Evolutionary conservation across 2,113 vertebrate genomes (phyloP).

Genomic region (Gadus macrocephalus): DNA sequence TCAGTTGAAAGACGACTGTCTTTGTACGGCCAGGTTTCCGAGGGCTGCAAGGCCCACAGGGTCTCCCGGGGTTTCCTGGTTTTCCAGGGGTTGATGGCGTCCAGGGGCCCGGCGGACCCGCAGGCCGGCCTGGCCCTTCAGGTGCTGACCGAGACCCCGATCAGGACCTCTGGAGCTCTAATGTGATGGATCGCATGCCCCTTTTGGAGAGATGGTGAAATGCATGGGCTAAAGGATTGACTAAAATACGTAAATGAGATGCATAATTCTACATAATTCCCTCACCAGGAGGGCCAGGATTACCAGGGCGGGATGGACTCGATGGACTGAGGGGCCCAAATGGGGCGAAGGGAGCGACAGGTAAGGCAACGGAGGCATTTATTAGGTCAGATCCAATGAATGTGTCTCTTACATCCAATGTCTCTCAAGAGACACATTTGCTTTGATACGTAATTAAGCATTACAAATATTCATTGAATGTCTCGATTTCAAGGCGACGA

Average conservation of each 20-base stretch:
- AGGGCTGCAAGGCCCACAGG: constrained; percentile 36
- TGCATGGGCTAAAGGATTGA: too few relatives aligned
- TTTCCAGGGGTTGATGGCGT: constrained; percentile 34
- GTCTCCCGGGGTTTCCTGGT: constrained; percentile 39
- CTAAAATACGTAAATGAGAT: too few relatives aligned
- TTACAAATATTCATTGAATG: background rate
- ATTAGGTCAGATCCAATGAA: background rate
- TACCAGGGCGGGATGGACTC: constrained; percentile 54
- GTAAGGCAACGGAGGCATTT: constrained; percentile 23
- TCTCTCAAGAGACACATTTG: too few relatives aligned
- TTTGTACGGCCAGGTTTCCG: constrained; percentile 26
- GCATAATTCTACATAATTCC: too few relatives aligned
- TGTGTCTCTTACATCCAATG: background rate
- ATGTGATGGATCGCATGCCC: too few relatives aligned
- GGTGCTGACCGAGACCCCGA: constrained; percentile 24
- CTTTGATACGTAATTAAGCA: background rate
- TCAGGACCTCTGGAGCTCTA: background rate
- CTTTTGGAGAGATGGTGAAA: background rate
- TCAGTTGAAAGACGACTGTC: background rate
- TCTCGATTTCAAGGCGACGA: constrained; percentile 21
- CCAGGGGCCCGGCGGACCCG: constrained; percentile 35
- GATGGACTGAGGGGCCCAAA: constrained; percentile 57
- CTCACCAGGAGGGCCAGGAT: constrained; percentile 43
- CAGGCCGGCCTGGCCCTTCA: constrained; percentile 37
- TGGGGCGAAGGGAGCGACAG: constrained; percentile 47